Percentiles rank a stretch among this genome's conserved stretches.
phyloP scores from a whole-genome alignment of 2,888 invertebrate species.

The Drosophila villosipedis region DNA sequence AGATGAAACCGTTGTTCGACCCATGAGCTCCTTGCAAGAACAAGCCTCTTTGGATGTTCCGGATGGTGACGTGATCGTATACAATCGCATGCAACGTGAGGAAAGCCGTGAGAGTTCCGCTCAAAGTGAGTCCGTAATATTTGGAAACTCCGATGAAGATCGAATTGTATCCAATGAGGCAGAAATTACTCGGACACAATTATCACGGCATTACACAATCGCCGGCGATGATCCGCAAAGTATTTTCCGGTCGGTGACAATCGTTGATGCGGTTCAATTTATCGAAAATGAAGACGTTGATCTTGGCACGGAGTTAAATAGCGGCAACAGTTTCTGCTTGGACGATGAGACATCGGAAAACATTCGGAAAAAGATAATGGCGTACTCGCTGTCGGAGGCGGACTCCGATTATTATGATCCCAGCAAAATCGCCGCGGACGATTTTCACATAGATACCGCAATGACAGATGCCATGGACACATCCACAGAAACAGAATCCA shows the following conservation, averaged over 20 bases:
- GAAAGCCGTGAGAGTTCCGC: slow-evolving; percentile 77
- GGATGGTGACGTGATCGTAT: slow-evolving; percentile 74
- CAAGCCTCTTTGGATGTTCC: slow-evolving; percentile 64
- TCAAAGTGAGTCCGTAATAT: slow-evolving; percentile 78
- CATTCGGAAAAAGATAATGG: slow-evolving; percentile 83
- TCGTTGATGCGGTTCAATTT: slow-evolving; percentile 68
- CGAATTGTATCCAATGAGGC: slow-evolving; percentile 25
- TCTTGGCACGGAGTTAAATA: slow-evolving; percentile 30
- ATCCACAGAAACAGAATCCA: slow-evolving; percentile 84
- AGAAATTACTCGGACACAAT: slow-evolving; percentile 47
- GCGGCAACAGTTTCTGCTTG: slow-evolving; percentile 65
- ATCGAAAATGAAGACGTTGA: slow-evolving; percentile 48
- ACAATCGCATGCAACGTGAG: slow-evolving; percentile 65
- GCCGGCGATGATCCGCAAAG: slow-evolving; percentile 61
- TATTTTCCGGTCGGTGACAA: slow-evolving; percentile 72
- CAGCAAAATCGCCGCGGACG: slow-evolving; percentile 64
- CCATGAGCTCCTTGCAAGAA: slow-evolving; percentile 69
- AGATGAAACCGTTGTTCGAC: slow-evolving; percentile 66
- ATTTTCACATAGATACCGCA: slow-evolving; percentile 82
- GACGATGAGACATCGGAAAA: slow-evolving; percentile 79
- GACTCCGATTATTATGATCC: slow-evolving; percentile 82
- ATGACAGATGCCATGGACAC: slow-evolving; percentile 76
- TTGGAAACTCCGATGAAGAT: slow-evolving; percentile 50
- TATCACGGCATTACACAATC: slow-evolving; percentile 74
- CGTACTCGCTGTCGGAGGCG: slow-evolving; percentile 82